Conservation (phyloP, 2,888 invertebrate species). For the Invenusta paracnida region DNA sequence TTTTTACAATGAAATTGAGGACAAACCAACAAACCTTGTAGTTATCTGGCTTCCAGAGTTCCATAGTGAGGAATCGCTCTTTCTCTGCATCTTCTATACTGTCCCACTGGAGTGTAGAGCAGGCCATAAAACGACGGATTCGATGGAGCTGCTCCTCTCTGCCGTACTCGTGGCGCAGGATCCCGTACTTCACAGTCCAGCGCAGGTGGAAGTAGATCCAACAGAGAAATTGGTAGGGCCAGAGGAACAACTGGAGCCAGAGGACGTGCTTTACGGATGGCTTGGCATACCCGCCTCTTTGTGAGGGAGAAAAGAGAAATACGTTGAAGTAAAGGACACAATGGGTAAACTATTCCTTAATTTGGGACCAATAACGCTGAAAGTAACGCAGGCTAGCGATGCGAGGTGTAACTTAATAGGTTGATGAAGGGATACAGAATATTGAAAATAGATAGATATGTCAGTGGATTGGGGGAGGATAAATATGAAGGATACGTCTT, state of each 20-base stretch:
- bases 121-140: slow-evolving; percentile 72
- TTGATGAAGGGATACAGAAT: no score
- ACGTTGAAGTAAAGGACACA: no score
- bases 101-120: slow-evolving; percentile 63
- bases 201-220: slow-evolving; percentile 72
- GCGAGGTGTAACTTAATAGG: no score
- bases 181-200: slow-evolving; percentile 77
- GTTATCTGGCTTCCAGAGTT: slow-evolving; percentile 78
- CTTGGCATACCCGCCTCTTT: slow-evolving; percentile 79
- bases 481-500: no score
- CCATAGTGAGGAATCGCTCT: slow-evolving; percentile 70
- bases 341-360: no score
- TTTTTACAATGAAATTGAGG: no score
- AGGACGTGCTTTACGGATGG: slow-evolving; percentile 73
- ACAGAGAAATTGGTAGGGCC: slow-evolving; percentile 69
- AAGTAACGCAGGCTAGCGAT: not conserved
- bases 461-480: no score
- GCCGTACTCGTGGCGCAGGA: slow-evolving; percentile 73
- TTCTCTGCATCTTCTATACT: slow-evolving; percentile 70
- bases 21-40: no score
- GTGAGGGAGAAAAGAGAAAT: slow-evolving; percentile 44
- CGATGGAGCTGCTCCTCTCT: slow-evolving; percentile 77
- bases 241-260: slow-evolving; percentile 75
- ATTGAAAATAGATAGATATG: no score
- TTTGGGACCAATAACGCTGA: not conserved